Percentiles rank a stretch among this genome's conserved stretches.
phyloP scores from a whole-genome alignment of 2,113 vertebrate species.

The Heteronetta atricapilla region DNA sequence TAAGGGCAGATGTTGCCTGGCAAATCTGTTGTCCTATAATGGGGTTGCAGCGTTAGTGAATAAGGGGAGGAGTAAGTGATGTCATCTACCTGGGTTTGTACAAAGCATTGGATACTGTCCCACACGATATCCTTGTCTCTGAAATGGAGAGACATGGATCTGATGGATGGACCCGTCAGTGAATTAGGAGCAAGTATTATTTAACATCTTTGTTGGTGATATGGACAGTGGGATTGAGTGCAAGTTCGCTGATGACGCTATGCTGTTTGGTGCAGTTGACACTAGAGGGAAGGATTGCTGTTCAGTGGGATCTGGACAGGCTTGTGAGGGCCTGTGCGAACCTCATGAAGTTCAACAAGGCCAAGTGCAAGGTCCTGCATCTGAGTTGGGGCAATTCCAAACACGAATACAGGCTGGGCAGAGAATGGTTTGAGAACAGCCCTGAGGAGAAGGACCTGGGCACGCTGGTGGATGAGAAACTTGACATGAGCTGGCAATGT shows the following conservation, averaged over 20 bases:
- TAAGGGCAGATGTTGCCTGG: not conserved
- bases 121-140: no score
- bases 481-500: not conserved
- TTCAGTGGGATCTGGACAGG: not conserved
- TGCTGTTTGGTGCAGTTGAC: not conserved
- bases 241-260: not conserved
- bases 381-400: not conserved
- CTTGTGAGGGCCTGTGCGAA: not conserved
- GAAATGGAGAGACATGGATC: not conserved
- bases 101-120: no score
- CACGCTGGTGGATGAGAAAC: not conserved
- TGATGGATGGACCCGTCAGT: not conserved
- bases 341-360: not conserved
- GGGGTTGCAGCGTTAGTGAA: not conserved
- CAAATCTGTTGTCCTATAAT: not conserved
- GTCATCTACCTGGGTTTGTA: no score
- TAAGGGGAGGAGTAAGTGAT: no score
- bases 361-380: not conserved
- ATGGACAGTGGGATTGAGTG: not conserved
- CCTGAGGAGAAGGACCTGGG: not conserved
- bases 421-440: not conserved
- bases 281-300: not conserved
- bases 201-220: not conserved
- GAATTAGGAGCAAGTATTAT: not conserved
- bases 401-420: not conserved